A percentile compares a stretch with the other conserved stretches of the same genome.
Conservation (phyloP, 2,797 vertebrate genomes). For the Vespertilio murinus region DNA sequence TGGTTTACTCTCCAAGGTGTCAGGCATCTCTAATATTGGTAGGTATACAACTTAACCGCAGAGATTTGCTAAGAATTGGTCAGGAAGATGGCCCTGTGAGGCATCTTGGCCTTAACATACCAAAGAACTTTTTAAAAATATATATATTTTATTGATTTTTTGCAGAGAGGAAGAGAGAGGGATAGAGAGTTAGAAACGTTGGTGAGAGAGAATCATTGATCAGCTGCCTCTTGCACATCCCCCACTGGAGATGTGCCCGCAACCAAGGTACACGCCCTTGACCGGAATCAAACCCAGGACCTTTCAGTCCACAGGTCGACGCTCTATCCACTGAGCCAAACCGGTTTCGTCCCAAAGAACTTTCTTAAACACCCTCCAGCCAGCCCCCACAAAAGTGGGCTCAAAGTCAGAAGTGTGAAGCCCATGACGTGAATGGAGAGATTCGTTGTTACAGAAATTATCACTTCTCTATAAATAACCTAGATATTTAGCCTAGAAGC, state of each 20-base stretch:
- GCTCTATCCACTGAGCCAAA: too few relatives aligned
- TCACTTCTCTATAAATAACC: constrained; percentile 43
- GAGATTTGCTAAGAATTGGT: constrained; percentile 18
- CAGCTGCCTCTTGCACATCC: too few relatives aligned
- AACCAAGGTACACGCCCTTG: too few relatives aligned
- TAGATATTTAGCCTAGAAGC: constrained; percentile 21
- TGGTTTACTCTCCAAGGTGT: constrained; percentile 28
- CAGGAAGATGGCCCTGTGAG: not conserved
- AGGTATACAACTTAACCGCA: not conserved
- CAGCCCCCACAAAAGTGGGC: not conserved
- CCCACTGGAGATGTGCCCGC: too few relatives aligned
- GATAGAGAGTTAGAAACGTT: too few relatives aligned
- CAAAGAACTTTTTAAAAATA: too few relatives aligned
- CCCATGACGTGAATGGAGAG: not conserved
- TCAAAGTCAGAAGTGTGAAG: constrained; percentile 12
- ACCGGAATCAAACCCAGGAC: too few relatives aligned
- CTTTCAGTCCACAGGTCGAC: too few relatives aligned
- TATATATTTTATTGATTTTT: too few relatives aligned
- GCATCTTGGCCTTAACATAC: not conserved
- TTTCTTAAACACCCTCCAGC: not conserved
- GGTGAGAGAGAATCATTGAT: too few relatives aligned
- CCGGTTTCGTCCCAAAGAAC: not conserved
- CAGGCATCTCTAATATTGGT: not conserved
- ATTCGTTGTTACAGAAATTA: constrained; percentile 10
- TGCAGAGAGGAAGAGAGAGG: too few relatives aligned